Base-by-base conservation (phyloP, 2,113 vertebrate species). In the Pangasianodon gigas region DNA sequence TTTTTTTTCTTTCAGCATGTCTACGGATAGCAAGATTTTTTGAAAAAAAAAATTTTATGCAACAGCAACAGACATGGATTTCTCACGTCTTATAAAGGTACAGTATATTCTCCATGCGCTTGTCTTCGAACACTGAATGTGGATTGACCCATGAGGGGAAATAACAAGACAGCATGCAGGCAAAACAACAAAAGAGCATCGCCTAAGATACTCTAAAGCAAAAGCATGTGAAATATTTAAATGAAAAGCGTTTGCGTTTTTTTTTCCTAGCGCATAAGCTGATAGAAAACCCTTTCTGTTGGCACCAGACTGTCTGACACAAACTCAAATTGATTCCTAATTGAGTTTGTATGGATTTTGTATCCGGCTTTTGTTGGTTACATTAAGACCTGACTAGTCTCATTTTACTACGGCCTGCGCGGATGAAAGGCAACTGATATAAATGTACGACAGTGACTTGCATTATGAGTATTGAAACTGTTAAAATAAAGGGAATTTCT, bases 291-390 rank as follows among this genome's bases (percentile, higher is more conserved):
- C 95, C 95, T 96, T 95, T 96, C 96, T 96, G 96, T 96, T 96
- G 96, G 96, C 96, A 96, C 96, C 96, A 95, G 95, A 96, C 96
- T 96, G 96, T 96, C 96, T 96, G 96, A 96, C 96, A 96, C 96
- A 96, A 96, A 96, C 95, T 96, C 95, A 96, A 96, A 96, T 96
- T 96, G 96, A 96, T 96, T 96, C 95, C 94, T 96, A 96, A 96
- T 96, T 96, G 93, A 94, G 94, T 96, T 96, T 96, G 94, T 96
- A 96, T 95, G 95, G 96, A 96, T 96, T 96, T 95, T 96, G 95
- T 90, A 96, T 96, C 95, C 94, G 94, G 96, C 95, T 96, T 96
- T 95, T 96, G 95, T 95, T 96, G 95, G 95, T 95, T 96, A 96
- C 96, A 96, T 96, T 96, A 96, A 94, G 94, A 94, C 94, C 95